Percentiles rank a stretch among this genome's conserved stretches.
These are phyloP conservation scores for Phanerotoma sp. DNA, from an alignment of 2,888 invertebrate genomes.

Conservation along the genomic window DNA sequence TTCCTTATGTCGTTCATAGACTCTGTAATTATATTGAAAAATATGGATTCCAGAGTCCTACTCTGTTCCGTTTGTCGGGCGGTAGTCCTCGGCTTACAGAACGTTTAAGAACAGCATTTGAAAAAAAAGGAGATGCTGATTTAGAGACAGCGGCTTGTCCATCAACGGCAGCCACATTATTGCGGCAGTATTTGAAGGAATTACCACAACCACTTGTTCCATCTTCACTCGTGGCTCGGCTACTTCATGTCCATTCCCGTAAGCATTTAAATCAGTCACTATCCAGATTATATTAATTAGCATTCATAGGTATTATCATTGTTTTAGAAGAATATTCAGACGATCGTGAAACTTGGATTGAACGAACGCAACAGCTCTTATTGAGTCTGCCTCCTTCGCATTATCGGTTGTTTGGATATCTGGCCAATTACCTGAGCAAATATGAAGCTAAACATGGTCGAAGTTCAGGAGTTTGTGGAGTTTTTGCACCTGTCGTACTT, in stretches of 20 bases:
- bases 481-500: constrained; percentile 53
- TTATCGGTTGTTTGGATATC: constrained; percentile 51
- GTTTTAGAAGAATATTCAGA: constrained; percentile 44
- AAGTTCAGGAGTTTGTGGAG: constrained; percentile 50
- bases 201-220: constrained; percentile 60
- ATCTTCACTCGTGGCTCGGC: constrained; percentile 55
- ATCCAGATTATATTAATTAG: no score
- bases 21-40: constrained; percentile 57
- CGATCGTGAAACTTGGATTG: constrained; percentile 49
- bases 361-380: constrained; percentile 48
- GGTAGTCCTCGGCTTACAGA: constrained; percentile 61
- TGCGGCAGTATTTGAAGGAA: constrained; percentile 62
- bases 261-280: no score
- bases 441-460: constrained; percentile 52
- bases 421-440: constrained; percentile 50
- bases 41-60: constrained; percentile 53
- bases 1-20: constrained; percentile 56
- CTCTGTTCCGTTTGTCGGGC: constrained; percentile 60
- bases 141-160: constrained; percentile 59
- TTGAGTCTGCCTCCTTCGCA: constrained; percentile 46
- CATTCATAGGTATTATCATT: no score
- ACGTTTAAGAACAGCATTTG: constrained; percentile 59
- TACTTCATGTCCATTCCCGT: constrained; percentile 50
- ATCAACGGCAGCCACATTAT: constrained; percentile 61
- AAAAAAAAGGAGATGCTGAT: constrained; percentile 61